Percentiles rank a stretch among this genome's conserved stretches.
These are phyloP conservation scores for Tragelaphus eurycerus DNA, from an alignment of 2,797 vertebrate genomes.

Conservation along the genomic window DNA sequence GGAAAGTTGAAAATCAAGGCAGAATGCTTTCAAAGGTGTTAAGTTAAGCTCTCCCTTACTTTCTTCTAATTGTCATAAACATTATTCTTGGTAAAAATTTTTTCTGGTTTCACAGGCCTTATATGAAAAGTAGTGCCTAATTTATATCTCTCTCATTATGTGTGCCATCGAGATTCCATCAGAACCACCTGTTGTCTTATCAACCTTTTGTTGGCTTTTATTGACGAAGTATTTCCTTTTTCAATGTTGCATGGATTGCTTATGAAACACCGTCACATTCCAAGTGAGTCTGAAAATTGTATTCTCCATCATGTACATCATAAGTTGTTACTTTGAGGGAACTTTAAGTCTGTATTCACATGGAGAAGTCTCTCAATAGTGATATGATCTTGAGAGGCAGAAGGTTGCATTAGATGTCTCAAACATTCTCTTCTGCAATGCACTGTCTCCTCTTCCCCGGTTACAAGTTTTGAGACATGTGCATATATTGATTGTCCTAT, in stretches of 20 bases:
- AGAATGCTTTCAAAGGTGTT: background rate
- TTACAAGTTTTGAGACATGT: background rate
- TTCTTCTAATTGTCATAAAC: background rate
- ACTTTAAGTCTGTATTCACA: background rate
- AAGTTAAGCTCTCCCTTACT: background rate
- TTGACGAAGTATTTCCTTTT: constrained; percentile 7
- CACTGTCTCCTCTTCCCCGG: background rate
- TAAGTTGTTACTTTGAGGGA: background rate
- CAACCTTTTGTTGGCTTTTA: background rate
- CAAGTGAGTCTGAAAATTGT: background rate
- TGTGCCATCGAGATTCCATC: constrained; percentile 14
- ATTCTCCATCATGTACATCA: background rate
- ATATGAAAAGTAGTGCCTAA: background rate
- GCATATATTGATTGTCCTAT: background rate
- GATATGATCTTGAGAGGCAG: background rate
- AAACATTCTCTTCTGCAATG: background rate
- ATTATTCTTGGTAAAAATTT: background rate
- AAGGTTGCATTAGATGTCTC: background rate
- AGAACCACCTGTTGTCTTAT: background rate
- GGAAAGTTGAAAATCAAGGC: background rate
- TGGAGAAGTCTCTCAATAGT: background rate
- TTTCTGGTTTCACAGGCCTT: background rate
- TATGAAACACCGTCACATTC: background rate
- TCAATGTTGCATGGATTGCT: background rate
- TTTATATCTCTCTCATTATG: background rate